Base-by-base conservation (phyloP, 1,140 invertebrate species). In the Sweltsa coloradensis region DNA sequence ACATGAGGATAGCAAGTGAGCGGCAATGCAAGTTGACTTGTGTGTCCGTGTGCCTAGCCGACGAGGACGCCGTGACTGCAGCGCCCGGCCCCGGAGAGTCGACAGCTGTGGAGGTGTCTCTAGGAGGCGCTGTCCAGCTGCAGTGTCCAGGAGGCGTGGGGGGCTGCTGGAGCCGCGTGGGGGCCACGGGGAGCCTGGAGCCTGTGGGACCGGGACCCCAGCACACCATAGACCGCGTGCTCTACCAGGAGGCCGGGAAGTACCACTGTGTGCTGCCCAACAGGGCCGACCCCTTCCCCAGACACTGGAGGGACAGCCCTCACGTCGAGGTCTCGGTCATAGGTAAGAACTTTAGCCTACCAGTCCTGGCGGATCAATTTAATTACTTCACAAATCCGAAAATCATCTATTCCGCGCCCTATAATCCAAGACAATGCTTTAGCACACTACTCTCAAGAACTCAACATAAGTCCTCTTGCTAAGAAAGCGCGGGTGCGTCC, bases 41-140 rank as follows among this genome's bases (percentile, higher is more conserved):
- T 5, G 5, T 16, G 5, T 9, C n/a, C 4, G 18, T n/a, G 36
- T 5, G 4, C 24, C 3, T 47, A 13, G 9, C 24, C 40, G 46
- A 47, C 24, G 48, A 50, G 3, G 48, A 50, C 34, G 48, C 44
- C 26, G 48, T 45, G 31, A 68, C 63, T 13, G 64, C 65, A 50
- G 62, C 36, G n/a, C 48, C 63, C 36, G 64, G 63, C n/a, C 49
- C 66, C 34, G 69, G 67, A 45, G 68, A 66, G 2, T 66, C 68
- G 37, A 57, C 66, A 13, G 69, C 75, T 27, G 69, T 85, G 51
- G 84, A 89, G 55, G 85, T 89, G 11, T 80, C 81, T 34, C 71
- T 90, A 16, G 87, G 87, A 22, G 86, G 85, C 7, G 83, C 83
- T 29, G 84, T 89, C 3, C 84, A 85, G 41, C 68, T 90, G 13